phyloP scores from a whole-genome alignment of 2,797 vertebrate species.

The Poeciliopsis gracilis region DNA sequence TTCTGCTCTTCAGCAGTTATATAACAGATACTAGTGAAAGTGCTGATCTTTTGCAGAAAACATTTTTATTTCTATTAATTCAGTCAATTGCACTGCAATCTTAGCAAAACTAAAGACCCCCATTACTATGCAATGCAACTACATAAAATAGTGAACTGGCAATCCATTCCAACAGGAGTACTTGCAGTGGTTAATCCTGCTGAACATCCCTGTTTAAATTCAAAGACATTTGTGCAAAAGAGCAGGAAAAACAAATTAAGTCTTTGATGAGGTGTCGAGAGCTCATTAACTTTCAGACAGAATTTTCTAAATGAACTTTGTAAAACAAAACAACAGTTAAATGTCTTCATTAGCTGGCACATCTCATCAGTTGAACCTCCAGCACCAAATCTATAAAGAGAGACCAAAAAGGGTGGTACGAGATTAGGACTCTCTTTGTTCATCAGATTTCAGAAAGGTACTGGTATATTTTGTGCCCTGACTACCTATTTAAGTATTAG shows the following conservation, averaged over 20 bases:
- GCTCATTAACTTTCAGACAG: neutral
- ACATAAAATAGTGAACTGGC: neutral
- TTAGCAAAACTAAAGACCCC: neutral
- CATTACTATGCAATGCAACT: neutral
- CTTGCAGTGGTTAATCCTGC: neutral
- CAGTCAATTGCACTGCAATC: neutral
- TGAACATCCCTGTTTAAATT: conserved; percentile 3
- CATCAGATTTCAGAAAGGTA: neutral
- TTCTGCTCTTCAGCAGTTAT: conserved; percentile 10
- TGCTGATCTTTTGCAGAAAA: neutral
- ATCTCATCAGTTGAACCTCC: neutral
- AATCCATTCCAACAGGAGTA: neutral
- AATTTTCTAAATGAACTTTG: neutral
- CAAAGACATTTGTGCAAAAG: conserved; percentile 1
- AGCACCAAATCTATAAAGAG: neutral
- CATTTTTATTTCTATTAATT: conserved; percentile 4
- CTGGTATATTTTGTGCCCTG: neutral
- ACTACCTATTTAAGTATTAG: neutral
- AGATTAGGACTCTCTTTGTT: neutral
- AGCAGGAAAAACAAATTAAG: neutral
- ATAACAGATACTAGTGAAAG: conserved; percentile 2
- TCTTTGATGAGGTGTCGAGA: neutral
- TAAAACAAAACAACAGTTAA: neutral
- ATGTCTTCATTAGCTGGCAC: neutral
- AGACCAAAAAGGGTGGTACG: neutral